Percentiles rank a stretch among this genome's conserved stretches.
These are phyloP conservation scores for Sphaerophoria taeniata DNA, from an alignment of 2,888 invertebrate species.

Conservation along the genomic window DNA sequence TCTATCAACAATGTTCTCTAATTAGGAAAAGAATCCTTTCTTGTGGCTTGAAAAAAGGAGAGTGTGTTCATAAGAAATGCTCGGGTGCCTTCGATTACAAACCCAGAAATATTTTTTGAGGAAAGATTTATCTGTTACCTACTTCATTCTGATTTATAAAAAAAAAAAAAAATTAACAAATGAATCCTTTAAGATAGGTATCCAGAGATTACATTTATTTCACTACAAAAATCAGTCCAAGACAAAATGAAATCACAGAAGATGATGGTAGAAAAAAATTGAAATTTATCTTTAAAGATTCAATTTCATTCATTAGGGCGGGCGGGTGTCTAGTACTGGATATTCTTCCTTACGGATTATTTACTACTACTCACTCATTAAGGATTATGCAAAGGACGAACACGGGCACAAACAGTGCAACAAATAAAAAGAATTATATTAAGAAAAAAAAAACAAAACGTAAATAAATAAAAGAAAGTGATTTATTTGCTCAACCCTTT, in stretches of 20 bases:
- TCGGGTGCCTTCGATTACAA: constrained; percentile 23
- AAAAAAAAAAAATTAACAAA: constrained; percentile 70
- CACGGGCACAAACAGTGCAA: constrained; percentile 43
- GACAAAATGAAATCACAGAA: constrained; percentile 24
- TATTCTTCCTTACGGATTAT: constrained; percentile 71
- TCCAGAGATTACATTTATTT: constrained; percentile 67
- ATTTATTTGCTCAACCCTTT: constrained; percentile 80
- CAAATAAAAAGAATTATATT: constrained; percentile 50
- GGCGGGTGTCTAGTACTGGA: no score
- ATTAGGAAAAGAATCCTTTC: no score
- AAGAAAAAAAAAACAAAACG: constrained; percentile 64
- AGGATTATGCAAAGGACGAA: constrained; percentile 64
- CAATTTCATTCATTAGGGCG: constrained; percentile 72
- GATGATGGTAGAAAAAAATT: constrained; percentile 37
- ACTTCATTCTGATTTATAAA: constrained; percentile 52
- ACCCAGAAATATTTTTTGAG: constrained; percentile 54
- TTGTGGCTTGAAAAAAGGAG: constrained; percentile 54
- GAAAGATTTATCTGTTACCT: constrained; percentile 66
- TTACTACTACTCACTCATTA: constrained; percentile 73
- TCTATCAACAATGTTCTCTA: no score
- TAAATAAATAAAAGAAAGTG: constrained; percentile 78
- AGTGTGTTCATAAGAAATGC: constrained; percentile 9
- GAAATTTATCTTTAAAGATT: constrained; percentile 73
- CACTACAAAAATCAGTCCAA: constrained; percentile 44
- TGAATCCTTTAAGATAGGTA: constrained; percentile 73